Base-by-base conservation (phyloP, 2,113 vertebrate genomes). In the Candoia aspera region DNA sequence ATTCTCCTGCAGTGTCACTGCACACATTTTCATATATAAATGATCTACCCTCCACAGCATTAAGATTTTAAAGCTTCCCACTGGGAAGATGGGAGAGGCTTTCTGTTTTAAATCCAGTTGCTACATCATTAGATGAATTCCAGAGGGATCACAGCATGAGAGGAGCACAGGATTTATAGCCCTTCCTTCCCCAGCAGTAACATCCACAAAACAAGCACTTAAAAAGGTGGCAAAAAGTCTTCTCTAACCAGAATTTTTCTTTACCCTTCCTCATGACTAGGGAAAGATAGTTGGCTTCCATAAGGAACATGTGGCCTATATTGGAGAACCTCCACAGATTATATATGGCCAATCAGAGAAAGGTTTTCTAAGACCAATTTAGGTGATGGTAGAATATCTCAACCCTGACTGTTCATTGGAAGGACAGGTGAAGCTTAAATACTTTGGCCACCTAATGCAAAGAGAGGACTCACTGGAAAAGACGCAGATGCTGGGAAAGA, bases 11-110 rank as follows among this genome's bases (percentile, higher is more conserved):
- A 2, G 33, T 42, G 73, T 79, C 73, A 79, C 17, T 37, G 33
- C 73, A 79, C 73, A 79, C 73, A 42, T 79, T 79, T 79, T 79
- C 73, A 79, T 37, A 79, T 79, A 79, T 79, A 79, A 79, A 79
- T 79, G 33, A 42, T 42, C 73, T 79, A 79, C 33, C 73, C 73
- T 21, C 33, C 33, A 79, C 73, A 42, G 73, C 73, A 79, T 79
- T 42, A 79, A 79, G 17, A 9, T 79, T 79, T 79, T 42, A 79
- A 79, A 79, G 37, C 37, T 79, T 42, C 73, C 73, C 17, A 79
- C 33, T 37, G 73, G 73, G 73, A 79, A 79, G 73, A 79, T 79
- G 33, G 73, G 73, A 37, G 73, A 79, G 73, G 33, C 73, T 79
- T 79, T 79, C 33, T 42, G 33, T 79, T 79, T 79, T 79, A 79